Conservation (phyloP, 2,888 invertebrate genomes). For the Ashinkailepas kermadecensis region DNA sequence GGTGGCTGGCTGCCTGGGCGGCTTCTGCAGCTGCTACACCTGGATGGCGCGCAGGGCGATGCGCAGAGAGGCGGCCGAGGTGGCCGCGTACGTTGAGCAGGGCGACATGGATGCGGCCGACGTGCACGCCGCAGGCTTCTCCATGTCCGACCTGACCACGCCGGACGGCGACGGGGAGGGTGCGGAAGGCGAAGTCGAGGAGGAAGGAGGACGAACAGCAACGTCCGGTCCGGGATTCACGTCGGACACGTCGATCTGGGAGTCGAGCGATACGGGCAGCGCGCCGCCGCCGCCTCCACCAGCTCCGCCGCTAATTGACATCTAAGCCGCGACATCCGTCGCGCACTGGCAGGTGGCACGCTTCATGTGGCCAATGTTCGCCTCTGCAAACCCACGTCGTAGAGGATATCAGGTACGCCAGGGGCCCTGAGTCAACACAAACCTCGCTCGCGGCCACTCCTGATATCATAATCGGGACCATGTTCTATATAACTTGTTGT, state of each 20-base stretch:
- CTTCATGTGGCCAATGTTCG: too few relatives aligned
- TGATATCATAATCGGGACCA: too few relatives aligned
- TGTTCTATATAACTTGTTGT: too few relatives aligned
- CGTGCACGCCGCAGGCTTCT: not conserved
- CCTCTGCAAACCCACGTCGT: too few relatives aligned
- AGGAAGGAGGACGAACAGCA: not conserved
- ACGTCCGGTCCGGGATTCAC: not conserved
- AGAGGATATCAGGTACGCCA: too few relatives aligned
- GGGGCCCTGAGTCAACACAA: too few relatives aligned
- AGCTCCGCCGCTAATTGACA: not conserved
- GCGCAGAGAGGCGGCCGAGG: not conserved
- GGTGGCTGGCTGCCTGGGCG: not conserved
- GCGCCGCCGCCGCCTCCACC: not conserved
- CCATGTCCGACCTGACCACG: not conserved
- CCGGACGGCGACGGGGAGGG: not conserved
- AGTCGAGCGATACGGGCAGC: not conserved
- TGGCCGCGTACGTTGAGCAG: not conserved
- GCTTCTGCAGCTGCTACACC: not conserved
- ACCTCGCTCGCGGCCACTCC: too few relatives aligned
- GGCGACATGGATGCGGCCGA: not conserved
- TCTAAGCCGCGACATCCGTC: too few relatives aligned
- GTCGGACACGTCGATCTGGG: not conserved
- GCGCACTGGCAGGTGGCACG: too few relatives aligned
- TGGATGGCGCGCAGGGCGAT: slow-evolving; percentile 13
- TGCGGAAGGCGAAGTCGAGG: not conserved